A percentile compares a stretch with the other conserved stretches of the same genome.
Evolutionary conservation across 2,888 invertebrate genomes (phyloP).

Genomic region (Apamea crenata): DNA sequence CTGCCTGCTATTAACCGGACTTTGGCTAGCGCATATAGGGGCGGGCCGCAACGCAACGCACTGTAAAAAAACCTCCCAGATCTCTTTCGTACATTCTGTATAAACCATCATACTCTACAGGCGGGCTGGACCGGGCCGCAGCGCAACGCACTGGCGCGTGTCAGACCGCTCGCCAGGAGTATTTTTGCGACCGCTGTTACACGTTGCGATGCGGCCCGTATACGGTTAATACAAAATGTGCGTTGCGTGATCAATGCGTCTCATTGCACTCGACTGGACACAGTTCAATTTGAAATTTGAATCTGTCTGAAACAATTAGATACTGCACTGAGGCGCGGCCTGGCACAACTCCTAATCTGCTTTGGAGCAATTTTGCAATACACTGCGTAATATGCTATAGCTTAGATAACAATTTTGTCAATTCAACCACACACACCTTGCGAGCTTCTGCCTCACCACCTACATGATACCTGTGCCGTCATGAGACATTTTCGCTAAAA

Average conservation of each 20-base stretch:
- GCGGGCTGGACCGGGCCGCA: no score
- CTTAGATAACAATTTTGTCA: background rate
- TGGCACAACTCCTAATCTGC: background rate
- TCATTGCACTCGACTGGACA: background rate
- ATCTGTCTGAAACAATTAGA: background rate
- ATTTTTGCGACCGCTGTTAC: background rate
- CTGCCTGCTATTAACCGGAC: background rate
- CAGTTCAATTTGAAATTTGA: background rate
- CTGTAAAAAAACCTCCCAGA: background rate
- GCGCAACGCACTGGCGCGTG: background rate
- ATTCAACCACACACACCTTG: background rate
- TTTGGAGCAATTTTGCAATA: background rate
- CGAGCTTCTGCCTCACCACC: background rate
- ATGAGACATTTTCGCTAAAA: constrained; percentile 7
- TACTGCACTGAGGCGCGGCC: background rate
- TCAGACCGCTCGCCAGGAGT: background rate
- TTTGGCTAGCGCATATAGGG: no score
- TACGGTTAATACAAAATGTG: background rate
- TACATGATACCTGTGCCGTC: background rate
- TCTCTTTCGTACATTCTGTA: no score
- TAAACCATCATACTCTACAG: background rate
- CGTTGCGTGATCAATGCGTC: background rate
- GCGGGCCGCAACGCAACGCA: no score
- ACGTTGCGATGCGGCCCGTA: background rate
- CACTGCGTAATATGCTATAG: background rate